Conservation (phyloP, 2,888 invertebrate genomes). For the Drosophila siamana region DNA sequence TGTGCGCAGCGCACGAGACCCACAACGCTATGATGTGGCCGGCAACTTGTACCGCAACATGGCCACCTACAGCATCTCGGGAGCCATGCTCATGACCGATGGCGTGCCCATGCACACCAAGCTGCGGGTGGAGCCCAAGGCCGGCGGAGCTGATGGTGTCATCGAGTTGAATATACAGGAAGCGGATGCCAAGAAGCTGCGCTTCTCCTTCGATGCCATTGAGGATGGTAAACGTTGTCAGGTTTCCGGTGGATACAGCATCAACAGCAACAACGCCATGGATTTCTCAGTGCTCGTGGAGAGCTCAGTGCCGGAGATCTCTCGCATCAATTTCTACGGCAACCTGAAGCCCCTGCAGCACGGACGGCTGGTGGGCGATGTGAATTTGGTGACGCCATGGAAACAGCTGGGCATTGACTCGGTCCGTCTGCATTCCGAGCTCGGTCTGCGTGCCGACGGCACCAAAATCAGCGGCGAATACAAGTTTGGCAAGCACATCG, state of each 20-base stretch:
- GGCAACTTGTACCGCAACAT: slow-evolving; percentile 86
- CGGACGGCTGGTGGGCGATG: slow-evolving; percentile 68
- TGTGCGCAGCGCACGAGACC: slow-evolving; percentile 52
- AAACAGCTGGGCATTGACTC: slow-evolving; percentile 82
- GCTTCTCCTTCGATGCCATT: slow-evolving; percentile 82
- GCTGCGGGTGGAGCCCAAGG: slow-evolving; percentile 85
- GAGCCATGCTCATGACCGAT: slow-evolving; percentile 84
- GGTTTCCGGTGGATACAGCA: slow-evolving; percentile 84
- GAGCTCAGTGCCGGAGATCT: slow-evolving; percentile 82
- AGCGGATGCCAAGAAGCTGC: slow-evolving; percentile 70
- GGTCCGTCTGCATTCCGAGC: slow-evolving; percentile 76
- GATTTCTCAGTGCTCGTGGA: slow-evolving; percentile 84
- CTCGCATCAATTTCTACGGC: slow-evolving; percentile 81
- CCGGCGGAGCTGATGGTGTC: slow-evolving; percentile 84
- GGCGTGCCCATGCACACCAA: slow-evolving; percentile 85
- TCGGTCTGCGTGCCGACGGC: slow-evolving; percentile 68
- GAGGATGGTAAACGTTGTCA: slow-evolving; percentile 86
- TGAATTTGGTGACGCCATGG: slow-evolving; percentile 84
- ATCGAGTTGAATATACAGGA: slow-evolving; percentile 82
- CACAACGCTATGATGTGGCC: slow-evolving; percentile 80
- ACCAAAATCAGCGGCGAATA: slow-evolving; percentile 84
- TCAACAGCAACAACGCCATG: slow-evolving; percentile 83
- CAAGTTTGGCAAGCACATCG: slow-evolving; percentile 85
- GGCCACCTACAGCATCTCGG: slow-evolving; percentile 85
- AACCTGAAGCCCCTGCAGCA: slow-evolving; percentile 66